phyloP scores from a whole-genome alignment of 2,888 invertebrate species.

The Tribolium freemani region DNA sequence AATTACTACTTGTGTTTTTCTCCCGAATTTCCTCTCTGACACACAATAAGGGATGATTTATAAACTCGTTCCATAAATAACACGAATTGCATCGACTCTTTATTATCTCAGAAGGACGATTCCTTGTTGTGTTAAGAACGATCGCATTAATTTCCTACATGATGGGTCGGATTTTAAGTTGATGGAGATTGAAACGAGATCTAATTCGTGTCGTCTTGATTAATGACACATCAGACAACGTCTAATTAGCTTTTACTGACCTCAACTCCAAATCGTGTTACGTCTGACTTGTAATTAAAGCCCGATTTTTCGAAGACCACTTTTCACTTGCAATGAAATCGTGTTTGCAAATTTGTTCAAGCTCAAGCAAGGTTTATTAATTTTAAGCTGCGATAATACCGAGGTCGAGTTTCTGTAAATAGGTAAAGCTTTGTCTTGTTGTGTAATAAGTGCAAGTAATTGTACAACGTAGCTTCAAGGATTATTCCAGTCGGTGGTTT shows the following conservation, averaged over 20 bases:
- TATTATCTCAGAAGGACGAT: neutral
- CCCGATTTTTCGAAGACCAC: neutral
- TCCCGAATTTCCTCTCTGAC: neutral
- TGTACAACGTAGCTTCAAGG: neutral
- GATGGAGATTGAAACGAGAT: slow-evolving; percentile 15
- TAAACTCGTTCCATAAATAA: neutral
- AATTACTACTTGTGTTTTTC: neutral
- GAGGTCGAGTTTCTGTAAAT: neutral
- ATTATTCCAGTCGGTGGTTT: neutral
- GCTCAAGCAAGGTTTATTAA: neutral
- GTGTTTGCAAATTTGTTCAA: neutral
- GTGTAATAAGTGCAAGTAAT: neutral
- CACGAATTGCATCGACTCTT: neutral
- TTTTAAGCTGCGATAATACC: neutral
- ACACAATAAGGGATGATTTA: neutral
- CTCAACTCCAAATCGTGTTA: neutral
- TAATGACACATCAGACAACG: slow-evolving; percentile 29
- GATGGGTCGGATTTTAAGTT: slow-evolving; percentile 3
- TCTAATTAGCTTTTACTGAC: slow-evolving; percentile 34
- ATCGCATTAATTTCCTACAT: slow-evolving; percentile 13
- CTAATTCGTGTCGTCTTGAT: slow-evolving; percentile 29
- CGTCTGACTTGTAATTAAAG: neutral
- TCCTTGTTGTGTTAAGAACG: neutral
- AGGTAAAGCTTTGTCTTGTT: neutral
- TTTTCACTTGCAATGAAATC: too few species aligned